phyloP scores from a whole-genome alignment of 2,888 invertebrate genomes.

The Leptinotarsa peninsularis region DNA sequence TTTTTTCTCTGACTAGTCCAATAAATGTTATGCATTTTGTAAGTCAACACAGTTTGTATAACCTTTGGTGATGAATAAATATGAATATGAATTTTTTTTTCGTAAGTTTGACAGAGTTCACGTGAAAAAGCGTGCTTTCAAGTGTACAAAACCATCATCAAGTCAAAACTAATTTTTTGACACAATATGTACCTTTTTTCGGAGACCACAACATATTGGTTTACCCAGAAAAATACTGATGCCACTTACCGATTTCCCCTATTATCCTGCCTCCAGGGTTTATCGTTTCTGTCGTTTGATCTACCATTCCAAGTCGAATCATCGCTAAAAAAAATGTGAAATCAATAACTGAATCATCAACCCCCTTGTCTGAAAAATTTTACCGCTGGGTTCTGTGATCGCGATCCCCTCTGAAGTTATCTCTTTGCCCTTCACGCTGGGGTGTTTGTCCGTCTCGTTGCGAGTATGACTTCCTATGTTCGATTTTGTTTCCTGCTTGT shows the following conservation, averaged over 20 bases:
- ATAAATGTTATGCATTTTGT: too few species aligned
- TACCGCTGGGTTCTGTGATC: conserved; percentile 46
- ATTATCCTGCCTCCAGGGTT: conserved; percentile 50
- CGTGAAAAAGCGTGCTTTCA: too few species aligned
- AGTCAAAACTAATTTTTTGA: too few species aligned
- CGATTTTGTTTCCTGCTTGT: conserved; percentile 61
- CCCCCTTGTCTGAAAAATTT: conserved; percentile 15
- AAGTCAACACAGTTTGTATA: too few species aligned
- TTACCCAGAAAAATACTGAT: too few species aligned
- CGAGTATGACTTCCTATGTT: conserved; percentile 53
- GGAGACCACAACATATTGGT: too few species aligned
- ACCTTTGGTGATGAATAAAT: too few species aligned
- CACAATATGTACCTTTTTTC: too few species aligned
- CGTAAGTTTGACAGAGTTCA: too few species aligned
- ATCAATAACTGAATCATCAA: neutral
- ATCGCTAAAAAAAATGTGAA: conserved; percentile 29
- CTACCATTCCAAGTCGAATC: conserved; percentile 36
- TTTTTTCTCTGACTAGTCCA: too few species aligned
- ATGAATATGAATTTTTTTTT: too few species aligned
- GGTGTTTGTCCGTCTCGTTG: conserved; percentile 23
- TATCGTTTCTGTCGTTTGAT: conserved; percentile 38
- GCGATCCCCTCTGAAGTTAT: conserved; percentile 34
- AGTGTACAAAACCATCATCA: too few species aligned
- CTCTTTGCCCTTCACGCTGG: neutral
- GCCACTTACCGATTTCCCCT: conserved; percentile 49